Conservation (phyloP, 2,888 invertebrate genomes). For the Macrosiphum euphorbiae region DNA sequence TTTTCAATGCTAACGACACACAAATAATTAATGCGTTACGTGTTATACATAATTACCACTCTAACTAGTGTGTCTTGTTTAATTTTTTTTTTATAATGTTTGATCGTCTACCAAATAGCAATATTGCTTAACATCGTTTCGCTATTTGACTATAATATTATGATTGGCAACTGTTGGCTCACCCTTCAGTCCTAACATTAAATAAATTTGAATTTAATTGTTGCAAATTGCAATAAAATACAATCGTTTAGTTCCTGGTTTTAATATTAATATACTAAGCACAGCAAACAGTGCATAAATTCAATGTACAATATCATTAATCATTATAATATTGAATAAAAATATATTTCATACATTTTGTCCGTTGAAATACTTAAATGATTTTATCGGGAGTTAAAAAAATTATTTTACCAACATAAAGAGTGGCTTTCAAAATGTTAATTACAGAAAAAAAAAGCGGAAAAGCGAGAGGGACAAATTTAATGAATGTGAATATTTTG, state of each 20-base stretch:
- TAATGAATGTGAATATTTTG: neutral
- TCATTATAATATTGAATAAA: neutral
- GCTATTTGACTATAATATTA: neutral
- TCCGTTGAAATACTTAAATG: neutral
- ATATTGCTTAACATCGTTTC: neutral
- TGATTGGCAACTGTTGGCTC: neutral
- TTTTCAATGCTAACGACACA: neutral
- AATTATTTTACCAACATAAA: neutral
- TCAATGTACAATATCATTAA: neutral
- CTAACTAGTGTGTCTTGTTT: neutral
- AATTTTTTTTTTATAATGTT: neutral
- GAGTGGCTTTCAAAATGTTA: neutral
- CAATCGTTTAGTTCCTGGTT: neutral
- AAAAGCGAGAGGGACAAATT: neutral
- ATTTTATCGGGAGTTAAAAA: neutral
- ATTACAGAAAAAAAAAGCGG: neutral
- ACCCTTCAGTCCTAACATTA: neutral
- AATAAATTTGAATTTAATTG: neutral
- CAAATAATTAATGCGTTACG: neutral
- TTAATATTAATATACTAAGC: neutral
- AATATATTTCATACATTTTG: neutral
- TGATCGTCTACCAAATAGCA: neutral
- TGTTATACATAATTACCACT: neutral
- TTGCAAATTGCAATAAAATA: neutral
- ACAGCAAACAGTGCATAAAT: neutral